Conservation (phyloP, 1,140 invertebrate genomes). For the Camponotus pennsylvanicus region DNA sequence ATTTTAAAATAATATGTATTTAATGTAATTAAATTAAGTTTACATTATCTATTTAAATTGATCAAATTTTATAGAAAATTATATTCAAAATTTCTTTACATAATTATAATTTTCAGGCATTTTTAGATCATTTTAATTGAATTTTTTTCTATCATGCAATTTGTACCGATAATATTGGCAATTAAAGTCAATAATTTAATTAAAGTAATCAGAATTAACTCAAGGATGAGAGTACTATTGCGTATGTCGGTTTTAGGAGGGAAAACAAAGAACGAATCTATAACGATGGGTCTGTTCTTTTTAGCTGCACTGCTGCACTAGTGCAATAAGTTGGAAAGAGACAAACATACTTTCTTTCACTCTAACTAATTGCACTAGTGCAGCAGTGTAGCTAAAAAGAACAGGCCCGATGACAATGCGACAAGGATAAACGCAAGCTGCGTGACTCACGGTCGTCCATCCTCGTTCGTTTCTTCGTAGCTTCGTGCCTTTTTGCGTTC, state of each 20-base stretch:
- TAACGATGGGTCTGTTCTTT: no score
- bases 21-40: no score
- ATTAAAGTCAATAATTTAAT: not conserved
- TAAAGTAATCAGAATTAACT: not conserved
- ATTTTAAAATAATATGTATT: no score
- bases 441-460: slow-evolving; percentile 67
- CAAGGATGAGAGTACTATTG: not conserved
- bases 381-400: no score
- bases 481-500: slow-evolving; percentile 56
- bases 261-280: not conserved
- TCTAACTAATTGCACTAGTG: no score
- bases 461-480: slow-evolving; percentile 34
- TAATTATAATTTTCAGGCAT: no score
- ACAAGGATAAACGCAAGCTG: slow-evolving; percentile 36
- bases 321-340: no score
- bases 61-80: no score
- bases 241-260: not conserved
- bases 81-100: no score
- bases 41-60: no score
- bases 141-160: not conserved
- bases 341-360: no score
- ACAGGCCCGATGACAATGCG: slow-evolving; percentile 8
- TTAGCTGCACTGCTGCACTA: no score
- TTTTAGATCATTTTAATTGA: not conserved
- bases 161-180: not conserved